Evolutionary conservation across 37 sponge, comb jelly and placozoan genomes (phyloP), one percentile per base, ranked within the genome.

Genomic region (Cliona cf. orientalis): DNA sequence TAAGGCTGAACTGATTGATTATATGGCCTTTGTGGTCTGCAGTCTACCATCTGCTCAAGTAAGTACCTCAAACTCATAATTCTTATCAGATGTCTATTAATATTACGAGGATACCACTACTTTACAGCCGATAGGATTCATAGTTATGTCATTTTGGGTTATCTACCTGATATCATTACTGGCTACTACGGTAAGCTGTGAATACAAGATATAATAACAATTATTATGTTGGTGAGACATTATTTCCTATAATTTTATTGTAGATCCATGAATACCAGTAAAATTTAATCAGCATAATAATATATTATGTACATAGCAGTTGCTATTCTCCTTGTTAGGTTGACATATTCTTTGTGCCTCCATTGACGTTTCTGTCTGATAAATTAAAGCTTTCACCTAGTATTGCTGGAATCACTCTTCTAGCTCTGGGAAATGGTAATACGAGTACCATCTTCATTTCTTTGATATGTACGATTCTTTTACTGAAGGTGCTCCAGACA

Each of bases 391-490:
- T 93, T 26, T 66, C 94, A 26, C 87, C 87, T 0, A 80, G 76
- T 72, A 80, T 93, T 35, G 91, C 91, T 65, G 94, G 94, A 29
- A 89, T 93, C 21, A 93, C 94, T 29, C 82, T 93, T 5, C 66
- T 93, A 57, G 94, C 94, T 21, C 46, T 93, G 12, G 94, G 94
- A 38, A 93, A 93, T 82, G 91, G 94, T 92, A 36, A 33, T 74
- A 53, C 22, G 34, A 9, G 5, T 43, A 26, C 25, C 11, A 6
- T 26, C 23, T 62, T 9, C 23, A 6, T 62, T 9, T 49, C 9
- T 49, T 19, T 49, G 53, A 66, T 32, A 34, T 31, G 7, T 66
- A 5, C 37, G 32, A 53, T 26, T 53, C 28, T 66, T 45, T 45
- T 5, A 2, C 1, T 67, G 22, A 57, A 94, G 94, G 94, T 73